phyloP scores from a whole-genome alignment of 2,888 invertebrate genomes.

The Mythimna pallens region DNA sequence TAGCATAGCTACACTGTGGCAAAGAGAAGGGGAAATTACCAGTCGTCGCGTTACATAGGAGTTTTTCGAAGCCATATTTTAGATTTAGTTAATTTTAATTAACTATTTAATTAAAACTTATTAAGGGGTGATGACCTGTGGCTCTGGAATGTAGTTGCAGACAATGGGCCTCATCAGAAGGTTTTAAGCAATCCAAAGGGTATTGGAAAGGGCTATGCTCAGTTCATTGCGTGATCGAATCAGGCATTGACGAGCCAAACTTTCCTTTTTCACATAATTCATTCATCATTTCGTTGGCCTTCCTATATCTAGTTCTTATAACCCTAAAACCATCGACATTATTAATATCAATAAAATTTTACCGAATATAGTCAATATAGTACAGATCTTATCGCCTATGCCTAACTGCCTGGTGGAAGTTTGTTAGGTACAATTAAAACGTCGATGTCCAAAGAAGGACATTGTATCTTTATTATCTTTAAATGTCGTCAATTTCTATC shows the following conservation, averaged over 20 bases:
- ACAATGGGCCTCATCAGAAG: too few species aligned
- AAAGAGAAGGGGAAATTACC: too few species aligned
- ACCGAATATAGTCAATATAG: not conserved
- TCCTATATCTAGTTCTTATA: not conserved
- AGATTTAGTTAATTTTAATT: too few species aligned
- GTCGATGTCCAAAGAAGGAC: not conserved
- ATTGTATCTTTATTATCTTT: constrained; percentile 1
- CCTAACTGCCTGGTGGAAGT: not conserved
- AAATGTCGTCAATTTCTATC: constrained; percentile 13
- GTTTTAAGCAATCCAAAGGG: too few species aligned
- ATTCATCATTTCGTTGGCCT: not conserved
- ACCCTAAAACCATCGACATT: not conserved
- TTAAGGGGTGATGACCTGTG: too few species aligned
- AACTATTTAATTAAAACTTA: too few species aligned
- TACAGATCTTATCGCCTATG: not conserved
- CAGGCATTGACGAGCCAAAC: not conserved
- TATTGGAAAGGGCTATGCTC: too few species aligned
- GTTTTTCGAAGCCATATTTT: too few species aligned
- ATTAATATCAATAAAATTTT: not conserved
- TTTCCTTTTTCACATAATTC: not conserved
- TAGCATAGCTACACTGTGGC: too few species aligned
- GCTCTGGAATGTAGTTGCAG: too few species aligned
- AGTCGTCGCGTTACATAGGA: too few species aligned
- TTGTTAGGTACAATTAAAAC: not conserved
- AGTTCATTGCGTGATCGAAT: too few species aligned